phyloP scores from a whole-genome alignment of 2,797 vertebrate genomes.

The Peromyscus aztecus region DNA sequence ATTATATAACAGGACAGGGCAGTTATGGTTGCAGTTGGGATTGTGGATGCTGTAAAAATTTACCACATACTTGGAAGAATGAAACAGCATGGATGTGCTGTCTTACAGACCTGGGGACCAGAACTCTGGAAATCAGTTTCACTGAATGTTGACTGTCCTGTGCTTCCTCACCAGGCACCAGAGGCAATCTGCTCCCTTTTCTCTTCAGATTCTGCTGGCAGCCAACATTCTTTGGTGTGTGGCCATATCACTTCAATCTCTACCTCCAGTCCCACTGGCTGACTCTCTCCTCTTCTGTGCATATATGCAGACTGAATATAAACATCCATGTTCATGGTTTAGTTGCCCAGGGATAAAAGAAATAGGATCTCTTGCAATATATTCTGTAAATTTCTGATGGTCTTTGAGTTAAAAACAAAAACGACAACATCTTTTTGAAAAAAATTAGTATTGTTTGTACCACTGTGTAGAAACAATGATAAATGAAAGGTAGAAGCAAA shows the following conservation, averaged over 20 bases:
- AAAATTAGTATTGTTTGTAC: background rate
- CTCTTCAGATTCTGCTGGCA: background rate
- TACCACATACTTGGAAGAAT: background rate
- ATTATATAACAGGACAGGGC: background rate
- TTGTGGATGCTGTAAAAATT: background rate
- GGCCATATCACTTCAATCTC: background rate
- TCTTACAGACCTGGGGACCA: background rate
- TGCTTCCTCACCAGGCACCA: background rate
- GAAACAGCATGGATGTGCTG: background rate
- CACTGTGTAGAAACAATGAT: background rate
- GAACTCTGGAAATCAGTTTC: background rate
- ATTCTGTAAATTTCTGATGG: background rate
- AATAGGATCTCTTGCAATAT: background rate
- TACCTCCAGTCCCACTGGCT: background rate
- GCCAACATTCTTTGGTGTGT: background rate
- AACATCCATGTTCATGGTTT: background rate
- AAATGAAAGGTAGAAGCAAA: background rate
- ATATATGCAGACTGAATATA: background rate
- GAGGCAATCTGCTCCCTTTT: background rate
- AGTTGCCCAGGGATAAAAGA: background rate
- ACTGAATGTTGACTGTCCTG: background rate
- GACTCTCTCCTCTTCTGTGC: background rate
- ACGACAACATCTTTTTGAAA: background rate
- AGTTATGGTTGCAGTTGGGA: background rate
- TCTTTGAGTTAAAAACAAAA: background rate